phyloP scores from a whole-genome alignment of 2,888 invertebrate species.

The Sylvicola cinctus region DNA sequence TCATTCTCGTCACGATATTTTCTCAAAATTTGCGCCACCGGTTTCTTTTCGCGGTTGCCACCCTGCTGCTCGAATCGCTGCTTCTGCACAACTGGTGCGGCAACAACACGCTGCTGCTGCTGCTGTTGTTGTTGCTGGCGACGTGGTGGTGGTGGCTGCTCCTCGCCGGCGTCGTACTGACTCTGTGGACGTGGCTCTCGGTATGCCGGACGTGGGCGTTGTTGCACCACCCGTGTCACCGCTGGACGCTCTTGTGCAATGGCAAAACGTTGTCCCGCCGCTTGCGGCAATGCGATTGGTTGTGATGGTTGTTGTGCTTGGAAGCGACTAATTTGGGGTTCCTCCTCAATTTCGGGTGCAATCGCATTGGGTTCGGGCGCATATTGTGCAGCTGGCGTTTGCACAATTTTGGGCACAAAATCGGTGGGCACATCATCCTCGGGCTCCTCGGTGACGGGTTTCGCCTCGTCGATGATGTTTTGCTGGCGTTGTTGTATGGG shows the following conservation, averaged over 20 bases:
- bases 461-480: slow-evolving; percentile 23
- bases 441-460: slow-evolving; percentile 46
- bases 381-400: slow-evolving; percentile 18
- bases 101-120: slow-evolving; percentile 10
- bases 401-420: slow-evolving; percentile 28
- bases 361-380: slow-evolving; percentile 16
- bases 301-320: slow-evolving; percentile 18
- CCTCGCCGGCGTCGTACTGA: slow-evolving; percentile 18
- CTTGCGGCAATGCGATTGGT: slow-evolving; percentile 13
- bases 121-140: slow-evolving; percentile 13
- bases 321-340: slow-evolving; percentile 15
- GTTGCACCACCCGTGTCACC: background rate
- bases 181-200: slow-evolving; percentile 32
- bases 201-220: slow-evolving; percentile 22
- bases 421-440: slow-evolving; percentile 38
- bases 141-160: slow-evolving; percentile 23
- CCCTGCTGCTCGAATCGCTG: slow-evolving; percentile 13
- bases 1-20: slow-evolving; percentile 58
- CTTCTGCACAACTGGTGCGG: too few species aligned
- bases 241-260: slow-evolving; percentile 4
- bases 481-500: slow-evolving; percentile 18
- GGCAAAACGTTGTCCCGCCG: slow-evolving; percentile 14
- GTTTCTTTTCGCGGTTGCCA: slow-evolving; percentile 31
- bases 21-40: slow-evolving; percentile 47
- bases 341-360: slow-evolving; percentile 19